Evolutionary conservation across 1,140 invertebrate species (phyloP).

Genomic region (Asbolus verrucosus): DNA sequence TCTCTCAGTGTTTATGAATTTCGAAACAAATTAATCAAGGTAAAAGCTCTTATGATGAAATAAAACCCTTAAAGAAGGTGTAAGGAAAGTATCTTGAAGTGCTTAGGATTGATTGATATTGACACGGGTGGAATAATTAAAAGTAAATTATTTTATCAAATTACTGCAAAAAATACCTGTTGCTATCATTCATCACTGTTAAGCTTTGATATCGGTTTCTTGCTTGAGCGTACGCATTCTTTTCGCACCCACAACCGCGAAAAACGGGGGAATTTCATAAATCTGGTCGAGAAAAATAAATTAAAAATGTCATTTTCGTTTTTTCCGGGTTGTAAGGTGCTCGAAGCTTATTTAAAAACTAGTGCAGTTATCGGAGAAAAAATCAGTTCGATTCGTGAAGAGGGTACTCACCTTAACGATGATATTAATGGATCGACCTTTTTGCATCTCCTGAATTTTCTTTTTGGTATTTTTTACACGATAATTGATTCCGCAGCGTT

Average conservation of each 20-base stretch:
- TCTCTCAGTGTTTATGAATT: not conserved
- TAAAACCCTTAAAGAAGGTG: not conserved
- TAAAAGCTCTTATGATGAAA: not conserved
- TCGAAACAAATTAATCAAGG: constrained; percentile 4
- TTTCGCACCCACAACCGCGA: too few species aligned
- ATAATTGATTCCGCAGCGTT: constrained; percentile 2
- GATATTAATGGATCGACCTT: too few species aligned
- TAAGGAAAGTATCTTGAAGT: not conserved
- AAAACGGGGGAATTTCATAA: too few species aligned
- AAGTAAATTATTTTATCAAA: constrained; percentile 33
- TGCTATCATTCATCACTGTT: constrained; percentile 6
- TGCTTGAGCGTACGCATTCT: constrained; percentile 11
- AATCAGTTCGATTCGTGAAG: too few species aligned
- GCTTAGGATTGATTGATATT: not conserved
- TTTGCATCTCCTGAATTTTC: not conserved
- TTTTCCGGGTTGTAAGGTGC: too few species aligned
- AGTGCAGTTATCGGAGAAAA: too few species aligned
- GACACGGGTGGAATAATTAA: constrained; percentile 11
- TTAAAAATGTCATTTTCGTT: too few species aligned
- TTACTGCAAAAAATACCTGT: constrained; percentile 18
- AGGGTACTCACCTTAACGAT: too few species aligned
- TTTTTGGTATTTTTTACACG: not conserved
- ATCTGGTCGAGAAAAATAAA: too few species aligned
- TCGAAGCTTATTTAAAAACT: too few species aligned
- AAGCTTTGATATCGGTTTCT: constrained; percentile 5